Evolutionary conservation across 37 sponge, comb jelly and placozoan species (phyloP).

Genomic region (Ephydatia muelleri): DNA sequence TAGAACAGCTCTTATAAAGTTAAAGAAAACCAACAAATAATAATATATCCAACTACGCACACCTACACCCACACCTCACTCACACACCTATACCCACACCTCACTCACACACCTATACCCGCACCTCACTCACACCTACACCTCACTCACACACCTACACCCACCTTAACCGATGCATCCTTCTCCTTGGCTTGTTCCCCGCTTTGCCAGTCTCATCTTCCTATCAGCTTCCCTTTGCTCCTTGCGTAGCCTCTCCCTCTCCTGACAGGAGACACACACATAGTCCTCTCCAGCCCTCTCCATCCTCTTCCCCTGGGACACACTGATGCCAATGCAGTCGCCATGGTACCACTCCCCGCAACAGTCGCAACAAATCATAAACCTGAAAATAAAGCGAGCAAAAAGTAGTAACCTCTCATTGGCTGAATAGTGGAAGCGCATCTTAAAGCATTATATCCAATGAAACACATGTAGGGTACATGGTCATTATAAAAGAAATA

Average conservation of each 20-base stretch:
- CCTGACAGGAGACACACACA: conserved; percentile 64
- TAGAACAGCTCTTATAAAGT: not conserved
- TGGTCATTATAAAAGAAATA: no score
- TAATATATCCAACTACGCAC: not conserved
- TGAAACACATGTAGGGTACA: no score
- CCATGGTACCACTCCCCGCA: conserved; percentile 95
- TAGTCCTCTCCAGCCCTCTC: conserved; percentile 71
- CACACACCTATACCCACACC: conserved; percentile 10
- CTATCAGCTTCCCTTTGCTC: conserved; percentile 20
- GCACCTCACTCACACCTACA: not conserved
- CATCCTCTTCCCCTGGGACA: conserved; percentile 79
- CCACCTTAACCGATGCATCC: conserved; percentile 5
- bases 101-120: not conserved
- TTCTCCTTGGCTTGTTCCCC: conserved; percentile 26
- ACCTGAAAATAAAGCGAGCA: conserved; percentile 31
- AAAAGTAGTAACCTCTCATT: not conserved
- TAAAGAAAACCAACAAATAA: not conserved
- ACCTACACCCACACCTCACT: conserved; percentile 3
- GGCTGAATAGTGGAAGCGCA: not conserved
- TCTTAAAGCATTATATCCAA: not conserved
- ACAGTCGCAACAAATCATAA: conserved; percentile 91
- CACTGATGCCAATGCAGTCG: conserved; percentile 82
- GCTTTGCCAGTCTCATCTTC: conserved; percentile 11
- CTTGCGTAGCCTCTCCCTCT: conserved; percentile 36
- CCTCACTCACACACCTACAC: not conserved